Conservation (phyloP, 1,140 invertebrate genomes). For the Dermatophagoides farinae region DNA sequence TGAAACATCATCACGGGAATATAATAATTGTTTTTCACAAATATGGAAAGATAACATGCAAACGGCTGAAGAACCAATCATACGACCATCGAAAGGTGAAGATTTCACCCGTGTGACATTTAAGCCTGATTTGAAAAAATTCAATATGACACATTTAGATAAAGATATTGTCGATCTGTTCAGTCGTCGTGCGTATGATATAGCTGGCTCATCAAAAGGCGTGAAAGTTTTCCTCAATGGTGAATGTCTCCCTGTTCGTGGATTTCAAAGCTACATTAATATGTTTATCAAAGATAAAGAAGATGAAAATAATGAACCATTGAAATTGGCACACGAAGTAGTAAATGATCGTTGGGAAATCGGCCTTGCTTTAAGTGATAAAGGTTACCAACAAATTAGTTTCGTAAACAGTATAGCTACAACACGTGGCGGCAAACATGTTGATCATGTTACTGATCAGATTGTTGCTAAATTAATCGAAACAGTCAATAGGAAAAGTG, state of each 20-base stretch:
- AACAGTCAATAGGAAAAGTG: slow-evolving; percentile 60
- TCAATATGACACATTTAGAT: slow-evolving; percentile 83
- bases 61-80: slow-evolving; percentile 65
- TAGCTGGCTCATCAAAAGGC: slow-evolving; percentile 68
- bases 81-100: slow-evolving; percentile 37
- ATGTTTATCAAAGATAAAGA: slow-evolving; percentile 62
- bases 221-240: slow-evolving; percentile 91
- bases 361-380: slow-evolving; percentile 61
- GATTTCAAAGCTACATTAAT: slow-evolving; percentile 92
- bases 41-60: slow-evolving; percentile 90
- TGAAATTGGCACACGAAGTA: slow-evolving; percentile 72
- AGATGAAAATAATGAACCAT: slow-evolving; percentile 52
- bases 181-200: slow-evolving; percentile 79
- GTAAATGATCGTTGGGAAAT: slow-evolving; percentile 85
- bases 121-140: slow-evolving; percentile 80
- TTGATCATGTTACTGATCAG: slow-evolving; percentile 79
- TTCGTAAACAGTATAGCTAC: slow-evolving; percentile 99
- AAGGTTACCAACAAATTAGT: slow-evolving; percentile 88
- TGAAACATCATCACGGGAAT: slow-evolving; percentile 76
- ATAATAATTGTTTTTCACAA: slow-evolving; percentile 72
- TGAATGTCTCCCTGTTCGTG: slow-evolving; percentile 62
- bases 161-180: slow-evolving; percentile 82
- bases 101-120: slow-evolving; percentile 94
- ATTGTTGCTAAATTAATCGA: slow-evolving; percentile 72
- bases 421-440: slow-evolving; percentile 92